phyloP scores from a whole-genome alignment of 2,888 invertebrate species.

The Scrobipalpa costella region DNA sequence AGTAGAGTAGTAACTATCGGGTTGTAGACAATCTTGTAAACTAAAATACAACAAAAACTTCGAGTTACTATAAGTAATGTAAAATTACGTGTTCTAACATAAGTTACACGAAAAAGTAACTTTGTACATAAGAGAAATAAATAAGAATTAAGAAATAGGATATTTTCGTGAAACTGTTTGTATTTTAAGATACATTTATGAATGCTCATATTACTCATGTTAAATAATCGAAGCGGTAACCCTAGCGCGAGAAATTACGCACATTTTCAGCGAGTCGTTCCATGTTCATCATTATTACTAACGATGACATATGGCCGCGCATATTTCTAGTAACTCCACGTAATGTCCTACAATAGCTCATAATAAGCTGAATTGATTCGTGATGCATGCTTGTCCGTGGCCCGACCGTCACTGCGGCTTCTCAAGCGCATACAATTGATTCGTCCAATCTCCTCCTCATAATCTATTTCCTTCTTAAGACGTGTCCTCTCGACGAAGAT shows the following conservation, averaged over 20 bases:
- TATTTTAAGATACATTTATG: too few species aligned
- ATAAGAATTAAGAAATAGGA: too few species aligned
- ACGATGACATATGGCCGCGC: conserved; percentile 25
- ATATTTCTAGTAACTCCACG: conserved; percentile 26
- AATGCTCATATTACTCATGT: not conserved
- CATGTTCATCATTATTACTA: conserved; percentile 28
- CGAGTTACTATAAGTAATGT: too few species aligned
- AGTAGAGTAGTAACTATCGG: too few species aligned
- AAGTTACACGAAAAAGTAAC: too few species aligned
- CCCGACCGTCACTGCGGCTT: conserved; percentile 27
- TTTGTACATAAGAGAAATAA: too few species aligned
- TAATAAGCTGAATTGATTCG: conserved; percentile 50
- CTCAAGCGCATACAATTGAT: conserved; percentile 9
- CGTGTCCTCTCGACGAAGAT: conserved; percentile 6
- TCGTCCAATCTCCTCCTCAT: conserved; percentile 1
- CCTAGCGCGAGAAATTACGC: conserved; percentile 26
- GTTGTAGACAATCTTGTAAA: too few species aligned
- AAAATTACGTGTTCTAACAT: too few species aligned
- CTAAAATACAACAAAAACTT: too few species aligned
- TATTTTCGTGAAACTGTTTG: not conserved
- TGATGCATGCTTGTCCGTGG: conserved; percentile 38
- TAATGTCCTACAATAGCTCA: conserved; percentile 41
- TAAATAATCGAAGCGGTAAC: not conserved
- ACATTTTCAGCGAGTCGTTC: conserved; percentile 25
- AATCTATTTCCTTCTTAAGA: conserved; percentile 18